Evolutionary conservation across 2,113 vertebrate genomes (phyloP).

Genomic region (Grus americana): DNA sequence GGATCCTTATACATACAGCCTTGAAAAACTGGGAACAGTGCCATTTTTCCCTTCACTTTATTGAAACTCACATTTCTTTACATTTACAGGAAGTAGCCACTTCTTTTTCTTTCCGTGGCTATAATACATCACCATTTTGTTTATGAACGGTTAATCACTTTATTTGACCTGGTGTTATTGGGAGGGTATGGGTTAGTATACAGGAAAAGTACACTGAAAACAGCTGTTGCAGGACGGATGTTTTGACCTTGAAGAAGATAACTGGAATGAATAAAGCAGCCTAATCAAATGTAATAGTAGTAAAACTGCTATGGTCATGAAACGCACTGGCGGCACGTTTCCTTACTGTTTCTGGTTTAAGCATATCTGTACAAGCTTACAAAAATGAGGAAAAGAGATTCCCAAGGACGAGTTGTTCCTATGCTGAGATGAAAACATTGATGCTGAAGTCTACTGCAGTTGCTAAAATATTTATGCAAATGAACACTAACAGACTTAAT

Average conservation of each 20-base stretch:
- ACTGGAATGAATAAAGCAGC: constrained; percentile 12
- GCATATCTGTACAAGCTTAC: not conserved
- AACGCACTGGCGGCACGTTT: not conserved
- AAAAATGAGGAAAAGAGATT: not conserved
- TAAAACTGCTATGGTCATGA: not conserved
- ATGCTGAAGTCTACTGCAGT: not conserved
- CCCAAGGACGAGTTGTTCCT: not conserved
- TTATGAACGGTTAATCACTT: not conserved
- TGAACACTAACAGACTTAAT: constrained; percentile 3
- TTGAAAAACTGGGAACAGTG: constrained; percentile 6
- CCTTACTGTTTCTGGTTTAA: not conserved
- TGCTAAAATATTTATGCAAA: constrained; percentile 28
- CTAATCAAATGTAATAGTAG: constrained; percentile 1
- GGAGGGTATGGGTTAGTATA: not conserved
- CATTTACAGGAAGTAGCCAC: constrained; percentile 23
- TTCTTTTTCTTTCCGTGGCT: not conserved
- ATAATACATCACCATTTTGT: constrained; percentile 14
- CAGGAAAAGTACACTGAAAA: not conserved
- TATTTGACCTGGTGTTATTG: not conserved
- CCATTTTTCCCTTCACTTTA: constrained; percentile 6
- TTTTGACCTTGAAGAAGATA: constrained; percentile 39
- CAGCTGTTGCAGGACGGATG: not conserved
- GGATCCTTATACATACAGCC: not conserved
- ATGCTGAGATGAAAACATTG: not conserved
- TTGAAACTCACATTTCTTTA: constrained; percentile 19